Percentiles rank a stretch among this genome's conserved stretches.
phyloP scores from a whole-genome alignment of 2,113 vertebrate species.

The Ptychochromis oligacanthus region DNA sequence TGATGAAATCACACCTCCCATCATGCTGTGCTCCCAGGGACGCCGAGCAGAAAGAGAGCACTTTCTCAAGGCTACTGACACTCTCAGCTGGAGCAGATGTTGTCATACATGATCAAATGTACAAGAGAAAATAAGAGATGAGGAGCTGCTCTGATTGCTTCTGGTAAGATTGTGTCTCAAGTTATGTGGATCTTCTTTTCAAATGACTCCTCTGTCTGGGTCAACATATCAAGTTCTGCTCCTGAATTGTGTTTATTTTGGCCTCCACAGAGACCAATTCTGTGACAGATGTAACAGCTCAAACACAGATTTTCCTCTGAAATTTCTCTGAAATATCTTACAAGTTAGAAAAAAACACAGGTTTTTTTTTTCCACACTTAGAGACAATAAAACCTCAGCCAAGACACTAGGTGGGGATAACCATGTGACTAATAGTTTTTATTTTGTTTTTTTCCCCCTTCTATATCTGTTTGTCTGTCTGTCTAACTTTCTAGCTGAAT shows the following conservation, averaged over 20 bases:
- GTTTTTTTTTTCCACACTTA: background rate
- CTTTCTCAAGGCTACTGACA: constrained; percentile 40
- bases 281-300: background rate
- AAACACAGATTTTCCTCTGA: background rate
- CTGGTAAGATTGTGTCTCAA: constrained; percentile 27
- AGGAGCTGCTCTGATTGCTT: constrained; percentile 13
- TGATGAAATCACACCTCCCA: constrained; percentile 59
- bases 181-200: constrained; percentile 12
- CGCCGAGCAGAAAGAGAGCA: background rate
- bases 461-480: background rate
- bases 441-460: too few relatives aligned
- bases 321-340: constrained; percentile 1
- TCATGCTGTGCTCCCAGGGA: constrained; percentile 44
- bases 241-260: constrained; percentile 30
- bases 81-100: constrained; percentile 62
- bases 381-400: background rate
- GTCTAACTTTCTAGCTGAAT: background rate
- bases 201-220: constrained; percentile 10
- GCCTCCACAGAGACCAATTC: background rate
- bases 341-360: background rate
- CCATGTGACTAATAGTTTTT: background rate
- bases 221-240: constrained; percentile 14
- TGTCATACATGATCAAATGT: constrained; percentile 32
- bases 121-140: constrained; percentile 48
- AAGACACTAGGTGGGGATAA: background rate